Base-by-base conservation (phyloP, 2,888 invertebrate genomes). In the Lepidocyrtoides sp. region DNA sequence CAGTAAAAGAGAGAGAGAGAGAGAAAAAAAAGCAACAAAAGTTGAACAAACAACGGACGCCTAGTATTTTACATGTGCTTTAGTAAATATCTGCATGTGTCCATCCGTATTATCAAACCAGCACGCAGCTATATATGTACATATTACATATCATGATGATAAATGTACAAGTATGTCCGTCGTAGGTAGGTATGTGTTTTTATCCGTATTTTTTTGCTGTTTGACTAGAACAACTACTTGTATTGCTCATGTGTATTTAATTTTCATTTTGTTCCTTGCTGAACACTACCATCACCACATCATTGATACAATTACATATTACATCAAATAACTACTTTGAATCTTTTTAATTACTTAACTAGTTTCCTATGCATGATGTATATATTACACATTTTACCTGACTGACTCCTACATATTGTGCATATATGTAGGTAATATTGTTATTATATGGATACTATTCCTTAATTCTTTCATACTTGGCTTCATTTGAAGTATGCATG, bases 341-440 rank as follows among this genome's bases (percentile, higher is more conserved):
- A 54, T 41, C 48, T 91, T 93, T 92, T 93, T 93, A 93, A 93
- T 93, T 93, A 93, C 93, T 93, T 92, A 93, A 92, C 91, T 93
- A 36, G 66, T 69, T 60, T 69, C 36, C 7, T 69, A 26, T 60
- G 14, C n/a, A 12, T 23, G 7, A 63, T 4, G 14, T 29, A 14
- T 29, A 12, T 63, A 63, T 29, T 54, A 63, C 29, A 29, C 14
- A 26, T 29, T 63, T 12, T 12, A 2, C 60, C 10, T 29, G 60
- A n/a, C n/a, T n/a, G n/a, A n/a, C n/a, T n/a, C n/a, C n/a, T n/a
- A n/a, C n/a, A n/a, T n/a, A n/a, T n/a, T n/a, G n/a, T n/a, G n/a
- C n/a, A n/a, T n/a, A n/a, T n/a, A n/a, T n/a, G n/a, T n/a, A n/a
- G n/a, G n/a, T n/a, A n/a, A n/a, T n/a, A n/a, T n/a, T n/a, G n/a